Percentiles rank a stretch among this genome's conserved stretches.
phyloP scores from a whole-genome alignment of 2,888 invertebrate genomes.

The Spisula solida region DNA sequence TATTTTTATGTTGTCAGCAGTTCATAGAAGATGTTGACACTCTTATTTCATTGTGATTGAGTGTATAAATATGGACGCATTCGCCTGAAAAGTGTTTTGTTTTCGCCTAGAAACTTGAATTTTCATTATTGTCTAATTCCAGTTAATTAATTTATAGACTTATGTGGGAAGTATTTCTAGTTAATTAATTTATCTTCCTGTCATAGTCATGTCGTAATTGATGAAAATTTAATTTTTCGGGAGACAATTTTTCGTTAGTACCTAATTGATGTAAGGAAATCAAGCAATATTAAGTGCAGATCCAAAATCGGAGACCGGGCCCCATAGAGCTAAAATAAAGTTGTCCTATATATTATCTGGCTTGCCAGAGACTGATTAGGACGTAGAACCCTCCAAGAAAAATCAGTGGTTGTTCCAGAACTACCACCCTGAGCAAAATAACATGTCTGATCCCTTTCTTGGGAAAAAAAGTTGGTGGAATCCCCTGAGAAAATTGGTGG shows the following conservation, averaged over 20 bases:
- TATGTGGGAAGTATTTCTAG: background rate
- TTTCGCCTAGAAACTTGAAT: background rate
- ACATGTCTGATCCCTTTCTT: no score
- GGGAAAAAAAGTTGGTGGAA: no score
- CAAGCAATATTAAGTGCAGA: no score
- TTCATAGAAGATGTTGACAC: background rate
- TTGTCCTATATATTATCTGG: no score
- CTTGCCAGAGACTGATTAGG: no score
- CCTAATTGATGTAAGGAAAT: background rate
- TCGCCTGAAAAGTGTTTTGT: background rate
- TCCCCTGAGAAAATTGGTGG: no score
- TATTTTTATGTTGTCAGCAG: background rate
- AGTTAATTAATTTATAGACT: conserved; percentile 17
- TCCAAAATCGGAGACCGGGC: no score
- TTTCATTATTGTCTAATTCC: background rate
- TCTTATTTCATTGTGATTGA: background rate
- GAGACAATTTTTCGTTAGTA: background rate
- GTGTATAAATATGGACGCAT: background rate
- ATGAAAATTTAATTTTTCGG: background rate
- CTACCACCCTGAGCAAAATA: no score
- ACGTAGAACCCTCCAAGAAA: no score
- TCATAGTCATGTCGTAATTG: background rate
- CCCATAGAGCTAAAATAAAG: no score
- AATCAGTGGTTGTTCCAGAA: no score
- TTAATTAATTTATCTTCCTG: background rate